These are phyloP conservation scores for Lanius ludovicianus DNA, from an alignment of 2,113 vertebrate genomes.

Conservation along the genomic window DNA sequence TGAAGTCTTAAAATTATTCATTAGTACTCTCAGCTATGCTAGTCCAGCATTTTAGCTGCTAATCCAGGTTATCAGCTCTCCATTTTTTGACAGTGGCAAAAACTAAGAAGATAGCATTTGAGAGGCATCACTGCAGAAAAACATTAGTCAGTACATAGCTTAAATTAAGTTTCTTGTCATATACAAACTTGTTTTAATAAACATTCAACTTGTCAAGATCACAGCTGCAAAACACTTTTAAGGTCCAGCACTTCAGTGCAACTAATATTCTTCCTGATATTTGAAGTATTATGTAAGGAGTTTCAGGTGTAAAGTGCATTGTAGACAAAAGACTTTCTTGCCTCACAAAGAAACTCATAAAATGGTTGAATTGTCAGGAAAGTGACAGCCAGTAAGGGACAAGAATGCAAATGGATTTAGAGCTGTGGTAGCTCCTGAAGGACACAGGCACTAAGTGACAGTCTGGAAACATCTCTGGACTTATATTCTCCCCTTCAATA, in stretches of 20 bases:
- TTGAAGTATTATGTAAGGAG: not conserved
- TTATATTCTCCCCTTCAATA: not conserved
- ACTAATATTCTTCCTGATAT: slow-evolving; percentile 25
- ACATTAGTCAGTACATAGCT: not conserved
- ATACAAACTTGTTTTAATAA: slow-evolving; percentile 21
- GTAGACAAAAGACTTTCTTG: not conserved
- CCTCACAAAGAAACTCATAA: not conserved
- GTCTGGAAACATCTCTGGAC: not conserved
- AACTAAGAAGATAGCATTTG: not conserved
- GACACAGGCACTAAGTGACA: not conserved
- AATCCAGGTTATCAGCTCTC: slow-evolving; percentile 41
- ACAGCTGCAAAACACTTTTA: not conserved
- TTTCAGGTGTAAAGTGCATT: not conserved
- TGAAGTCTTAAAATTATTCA: not conserved
- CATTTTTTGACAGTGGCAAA: not conserved
- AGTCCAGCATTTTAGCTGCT: slow-evolving; percentile 4
- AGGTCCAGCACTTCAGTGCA: not conserved
- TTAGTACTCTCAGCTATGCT: not conserved
- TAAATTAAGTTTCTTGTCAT: slow-evolving; percentile 30
- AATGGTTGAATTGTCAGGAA: slow-evolving; percentile 36
- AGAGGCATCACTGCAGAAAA: not conserved
- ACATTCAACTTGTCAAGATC: slow-evolving; percentile 24
- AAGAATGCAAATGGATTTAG: not conserved
- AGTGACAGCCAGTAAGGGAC: not conserved
- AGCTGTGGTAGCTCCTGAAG: not conserved